A percentile compares a stretch with the other conserved stretches of the same genome.
These are phyloP conservation scores for Noctilio leporinus DNA, from an alignment of 2,113 vertebrate species.

Conservation along the genomic window DNA sequence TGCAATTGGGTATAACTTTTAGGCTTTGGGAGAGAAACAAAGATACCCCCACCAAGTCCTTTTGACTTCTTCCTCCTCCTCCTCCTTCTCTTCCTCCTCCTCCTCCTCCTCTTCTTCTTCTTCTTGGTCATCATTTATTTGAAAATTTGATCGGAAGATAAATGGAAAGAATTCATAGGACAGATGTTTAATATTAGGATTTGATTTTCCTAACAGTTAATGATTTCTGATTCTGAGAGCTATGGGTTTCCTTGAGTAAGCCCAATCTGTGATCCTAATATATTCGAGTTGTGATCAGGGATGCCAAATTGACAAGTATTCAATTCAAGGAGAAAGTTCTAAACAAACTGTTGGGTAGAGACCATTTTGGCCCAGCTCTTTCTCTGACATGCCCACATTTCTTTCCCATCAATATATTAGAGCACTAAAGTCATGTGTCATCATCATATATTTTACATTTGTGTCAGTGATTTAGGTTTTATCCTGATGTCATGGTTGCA, in stretches of 20 bases:
- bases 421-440: slow-evolving; percentile 43
- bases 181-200: slow-evolving; percentile 81
- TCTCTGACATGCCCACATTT: not conserved
- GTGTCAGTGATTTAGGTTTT: slow-evolving; percentile 59
- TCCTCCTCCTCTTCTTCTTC: no score
- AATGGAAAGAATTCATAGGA: slow-evolving; percentile 78
- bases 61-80: slow-evolving; percentile 77
- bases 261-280: slow-evolving; percentile 66
- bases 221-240: slow-evolving; percentile 71
- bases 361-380: slow-evolving; percentile 28
- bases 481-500: slow-evolving; percentile 36
- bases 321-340: slow-evolving; percentile 63
- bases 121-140: slow-evolving; percentile 61
- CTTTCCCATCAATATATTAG: slow-evolving; percentile 19
- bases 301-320: slow-evolving; percentile 55
- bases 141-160: slow-evolving; percentile 81
- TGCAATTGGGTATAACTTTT: slow-evolving; percentile 91
- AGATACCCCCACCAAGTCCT: slow-evolving; percentile 80
- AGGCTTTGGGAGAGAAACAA: slow-evolving; percentile 84
- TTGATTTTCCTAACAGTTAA: slow-evolving; percentile 76
- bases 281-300: slow-evolving; percentile 54
- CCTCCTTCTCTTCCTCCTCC: no score
- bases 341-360: not conserved
- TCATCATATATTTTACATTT: slow-evolving; percentile 48
- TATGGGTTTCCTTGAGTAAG: slow-evolving; percentile 64